Conservation (phyloP, 2,113 vertebrate genomes). For the Nothobranchius kuhntae region DNA sequence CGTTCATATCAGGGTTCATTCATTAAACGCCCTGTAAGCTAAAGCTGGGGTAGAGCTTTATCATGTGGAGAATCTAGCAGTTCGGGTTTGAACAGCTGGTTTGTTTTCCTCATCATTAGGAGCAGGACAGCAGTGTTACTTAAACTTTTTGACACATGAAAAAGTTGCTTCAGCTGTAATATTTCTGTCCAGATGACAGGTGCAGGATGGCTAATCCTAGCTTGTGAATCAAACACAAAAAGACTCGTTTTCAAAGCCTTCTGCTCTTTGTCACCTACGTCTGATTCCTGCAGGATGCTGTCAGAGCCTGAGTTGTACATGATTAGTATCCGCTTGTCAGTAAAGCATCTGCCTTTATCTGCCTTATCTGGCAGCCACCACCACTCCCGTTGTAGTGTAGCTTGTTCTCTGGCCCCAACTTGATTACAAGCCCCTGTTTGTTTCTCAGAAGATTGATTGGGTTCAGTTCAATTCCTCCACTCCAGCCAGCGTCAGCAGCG, state of each 20-base stretch:
- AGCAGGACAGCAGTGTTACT: not conserved
- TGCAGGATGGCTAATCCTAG: not conserved
- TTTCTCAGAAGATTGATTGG: constrained; percentile 62
- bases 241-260: constrained; percentile 2
- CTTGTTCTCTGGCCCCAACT: constrained; percentile 41
- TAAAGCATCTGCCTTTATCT: constrained; percentile 51
- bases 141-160: constrained; percentile 22
- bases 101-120: not conserved
- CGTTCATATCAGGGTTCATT: constrained; percentile 9
- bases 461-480: not conserved
- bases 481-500: too few relatives aligned
- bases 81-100: not conserved
- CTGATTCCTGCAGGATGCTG: constrained; percentile 18
- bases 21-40: not conserved
- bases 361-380: constrained; percentile 58
- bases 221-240: constrained; percentile 16
- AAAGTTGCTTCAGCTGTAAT: constrained; percentile 20
- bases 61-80: too few relatives aligned
- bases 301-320: constrained; percentile 9
- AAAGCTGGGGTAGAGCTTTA: not conserved
- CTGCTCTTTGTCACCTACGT: constrained; percentile 36
- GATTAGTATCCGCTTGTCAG: constrained; percentile 36
- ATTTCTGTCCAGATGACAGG: constrained; percentile 12
- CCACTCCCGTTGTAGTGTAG: constrained; percentile 28
- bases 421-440: constrained; percentile 51